Base-by-base conservation (phyloP, 1,140 invertebrate species). In the Cherax quadricarinatus region DNA sequence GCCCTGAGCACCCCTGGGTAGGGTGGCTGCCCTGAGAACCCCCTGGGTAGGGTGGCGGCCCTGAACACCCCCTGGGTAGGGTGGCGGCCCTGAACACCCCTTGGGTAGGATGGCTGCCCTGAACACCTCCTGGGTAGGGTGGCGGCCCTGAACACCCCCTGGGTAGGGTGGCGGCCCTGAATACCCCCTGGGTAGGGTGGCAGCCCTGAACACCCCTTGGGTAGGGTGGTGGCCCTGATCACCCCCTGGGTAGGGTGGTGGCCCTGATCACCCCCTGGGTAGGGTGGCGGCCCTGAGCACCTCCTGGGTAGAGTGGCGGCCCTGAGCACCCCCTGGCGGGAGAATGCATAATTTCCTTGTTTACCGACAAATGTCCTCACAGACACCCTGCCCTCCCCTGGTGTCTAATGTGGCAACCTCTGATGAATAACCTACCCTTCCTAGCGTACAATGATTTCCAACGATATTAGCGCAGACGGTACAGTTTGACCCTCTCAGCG, bases 281-380 rank as follows among this genome's bases (percentile, higher is more conserved):
- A 41, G 30, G 30, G 30, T 41, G 30, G 30, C 30, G 30, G 30
- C 30, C 30, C 30, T 14, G 53, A 57, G 53, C 53, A 57, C 21
- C 83, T 12, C 83, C 60, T n/a, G n/a, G n/a, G 30, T 41, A 41
- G 30, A 2, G 30, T 41, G 30, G 30, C 30, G 30, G 30, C 30
- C 30, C 30, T 14, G 53, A 57, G 53, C 53, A 57, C 21, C 83
- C 30, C 83, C 60, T 49, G 41, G 21, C 0, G 60, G 7, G 83
- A 24, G n/a, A n/a, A 85, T 85, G 83, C 83, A 85, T 85, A 85
- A 85, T 85, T 85, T 60, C 48, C 83, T 85, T 85, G 83, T 85
- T 85, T 85, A 85, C 83, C 83, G 83, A 85, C 83, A 85, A 60
- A 85, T 85, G 83, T 85, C 83, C 83, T 70, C 83, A 16, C 83